These are phyloP conservation scores for Ecliptopera silaceata DNA, from an alignment of 2,888 invertebrate genomes.

Conservation along the genomic window DNA sequence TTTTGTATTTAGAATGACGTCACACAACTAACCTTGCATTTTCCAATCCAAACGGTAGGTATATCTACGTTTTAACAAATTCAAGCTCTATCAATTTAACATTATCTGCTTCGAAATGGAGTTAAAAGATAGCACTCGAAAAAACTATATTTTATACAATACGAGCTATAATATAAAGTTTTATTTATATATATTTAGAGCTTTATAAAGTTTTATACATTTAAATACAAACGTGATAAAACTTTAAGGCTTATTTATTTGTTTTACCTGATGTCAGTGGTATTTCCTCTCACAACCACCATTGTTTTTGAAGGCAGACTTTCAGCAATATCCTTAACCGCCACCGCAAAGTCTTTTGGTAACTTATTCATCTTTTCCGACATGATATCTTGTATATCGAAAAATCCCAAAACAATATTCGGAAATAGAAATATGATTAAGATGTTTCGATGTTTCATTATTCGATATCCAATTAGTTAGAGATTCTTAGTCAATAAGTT, in stretches of 20 bases:
- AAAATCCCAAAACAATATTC: slow-evolving; percentile 46
- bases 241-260: not conserved
- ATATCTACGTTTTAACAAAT: too few relatives aligned
- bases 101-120: too few relatives aligned
- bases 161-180: too few relatives aligned
- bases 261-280: slow-evolving; percentile 64
- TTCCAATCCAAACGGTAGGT: too few relatives aligned
- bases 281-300: slow-evolving; percentile 69
- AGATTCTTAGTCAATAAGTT: slow-evolving; percentile 24
- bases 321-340: slow-evolving; percentile 72
- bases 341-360: slow-evolving; percentile 63
- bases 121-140: too few relatives aligned
- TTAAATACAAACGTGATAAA: too few relatives aligned
- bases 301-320: slow-evolving; percentile 63
- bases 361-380: slow-evolving; percentile 54
- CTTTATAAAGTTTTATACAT: too few relatives aligned
- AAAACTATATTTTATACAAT: too few relatives aligned
- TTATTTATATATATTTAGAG: too few relatives aligned
- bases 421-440: slow-evolving; percentile 33
- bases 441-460: slow-evolving; percentile 29
- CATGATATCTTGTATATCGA: slow-evolving; percentile 59
- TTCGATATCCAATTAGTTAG: slow-evolving; percentile 15
- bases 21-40: too few relatives aligned
- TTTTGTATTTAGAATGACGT: too few relatives aligned
- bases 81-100: too few relatives aligned